A percentile compares a stretch with the other conserved stretches of the same genome.
Conservation (phyloP, 2,797 vertebrate genomes). For the Sorex maritimensis region DNA sequence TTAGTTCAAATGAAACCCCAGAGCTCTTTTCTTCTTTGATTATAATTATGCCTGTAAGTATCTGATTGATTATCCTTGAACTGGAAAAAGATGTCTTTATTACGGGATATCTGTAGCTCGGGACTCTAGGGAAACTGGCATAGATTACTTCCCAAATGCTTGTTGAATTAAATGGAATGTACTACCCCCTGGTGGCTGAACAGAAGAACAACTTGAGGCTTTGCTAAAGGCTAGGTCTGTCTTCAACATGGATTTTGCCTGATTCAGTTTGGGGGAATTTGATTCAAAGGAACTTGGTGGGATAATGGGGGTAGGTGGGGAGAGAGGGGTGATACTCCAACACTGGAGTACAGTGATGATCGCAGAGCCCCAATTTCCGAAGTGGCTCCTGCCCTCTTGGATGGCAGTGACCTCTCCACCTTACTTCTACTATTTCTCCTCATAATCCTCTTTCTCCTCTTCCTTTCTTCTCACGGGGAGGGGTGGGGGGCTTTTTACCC, state of each 20-base stretch:
- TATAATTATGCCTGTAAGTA: neutral
- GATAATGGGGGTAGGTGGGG: too few relatives aligned
- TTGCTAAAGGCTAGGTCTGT: neutral
- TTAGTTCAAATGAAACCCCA: neutral
- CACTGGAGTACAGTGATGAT: neutral
- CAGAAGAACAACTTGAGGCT: neutral
- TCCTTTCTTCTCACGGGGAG: too few relatives aligned
- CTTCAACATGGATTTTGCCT: neutral
- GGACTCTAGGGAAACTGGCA: neutral
- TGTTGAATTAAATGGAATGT: conserved; percentile 58
- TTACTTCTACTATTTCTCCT: neutral
- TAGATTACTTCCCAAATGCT: neutral
- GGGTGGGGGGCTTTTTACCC: rapidly evolving
- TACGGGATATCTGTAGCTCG: neutral
- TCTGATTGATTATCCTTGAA: neutral
- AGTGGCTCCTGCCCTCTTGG: neutral
- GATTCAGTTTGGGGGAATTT: neutral
- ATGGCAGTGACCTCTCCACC: neutral
- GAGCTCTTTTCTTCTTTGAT: neutral
- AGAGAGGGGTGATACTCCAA: neutral
- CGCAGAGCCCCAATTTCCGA: neutral
- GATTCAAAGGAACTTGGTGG: neutral
- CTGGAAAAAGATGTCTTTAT: neutral
- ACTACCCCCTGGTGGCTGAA: conserved; percentile 78
- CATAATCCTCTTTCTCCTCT: neutral